Percentiles rank a stretch among this genome's conserved stretches.
phyloP scores from a whole-genome alignment of 2,113 vertebrate genomes.

The Columba livia region DNA sequence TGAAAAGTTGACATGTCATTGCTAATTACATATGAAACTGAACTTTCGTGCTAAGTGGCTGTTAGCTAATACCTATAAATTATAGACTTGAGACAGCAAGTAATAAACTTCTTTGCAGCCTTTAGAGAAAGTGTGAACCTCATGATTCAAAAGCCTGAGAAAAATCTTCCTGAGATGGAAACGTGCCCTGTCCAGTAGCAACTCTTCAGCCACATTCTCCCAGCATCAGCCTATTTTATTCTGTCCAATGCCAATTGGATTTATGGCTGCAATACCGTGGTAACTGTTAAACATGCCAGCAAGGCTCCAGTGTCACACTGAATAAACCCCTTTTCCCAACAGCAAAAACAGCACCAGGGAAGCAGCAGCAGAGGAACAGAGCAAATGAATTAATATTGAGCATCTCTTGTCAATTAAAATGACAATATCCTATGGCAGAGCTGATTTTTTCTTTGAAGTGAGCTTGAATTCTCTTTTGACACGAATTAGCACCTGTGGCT shows the following conservation, averaged over 20 bases:
- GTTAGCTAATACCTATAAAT: neutral
- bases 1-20: neutral
- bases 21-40: neutral
- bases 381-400: neutral
- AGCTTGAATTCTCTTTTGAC: neutral
- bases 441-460: slow-evolving; percentile 28
- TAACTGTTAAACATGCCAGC: neutral
- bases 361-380: neutral
- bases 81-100: neutral
- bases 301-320: neutral
- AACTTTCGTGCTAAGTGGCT: neutral
- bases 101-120: neutral
- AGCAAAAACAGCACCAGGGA: neutral
- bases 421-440: neutral
- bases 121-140: neutral
- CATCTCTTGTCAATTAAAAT: neutral
- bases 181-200: neutral
- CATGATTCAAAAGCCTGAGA: neutral
- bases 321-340: neutral
- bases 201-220: neutral
- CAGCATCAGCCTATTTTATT: neutral
- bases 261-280: neutral
- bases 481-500: slow-evolving; percentile 14
- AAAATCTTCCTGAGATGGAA: neutral
- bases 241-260: neutral